Conservation (phyloP, 2,113 vertebrate genomes). For the Salvelinus alpinus region DNA sequence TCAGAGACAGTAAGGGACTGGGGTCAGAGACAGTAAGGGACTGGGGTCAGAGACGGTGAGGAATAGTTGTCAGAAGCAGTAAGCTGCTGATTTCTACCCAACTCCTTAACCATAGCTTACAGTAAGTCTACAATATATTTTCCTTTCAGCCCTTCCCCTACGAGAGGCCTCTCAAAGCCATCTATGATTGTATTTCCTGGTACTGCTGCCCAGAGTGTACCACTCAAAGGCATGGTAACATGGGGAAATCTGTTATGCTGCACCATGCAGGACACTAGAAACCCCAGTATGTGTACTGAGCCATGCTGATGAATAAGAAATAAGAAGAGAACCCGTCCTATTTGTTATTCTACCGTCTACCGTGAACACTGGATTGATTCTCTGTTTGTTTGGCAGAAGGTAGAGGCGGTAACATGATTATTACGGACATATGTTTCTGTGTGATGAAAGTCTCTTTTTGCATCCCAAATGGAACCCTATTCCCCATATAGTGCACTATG, state of each 20-base stretch:
- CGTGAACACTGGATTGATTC: slow-evolving; percentile 43
- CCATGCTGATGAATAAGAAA: slow-evolving; percentile 32
- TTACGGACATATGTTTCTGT: slow-evolving; percentile 47
- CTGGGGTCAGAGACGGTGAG: no score
- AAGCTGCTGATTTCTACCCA: no score
- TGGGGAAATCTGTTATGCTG: slow-evolving; percentile 11
- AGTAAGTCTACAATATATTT: no score
- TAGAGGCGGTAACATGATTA: slow-evolving; percentile 61
- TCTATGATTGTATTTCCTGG: background rate
- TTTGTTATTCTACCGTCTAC: slow-evolving; percentile 37
- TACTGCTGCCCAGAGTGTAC: slow-evolving; percentile 8
- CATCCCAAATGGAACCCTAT: no score
- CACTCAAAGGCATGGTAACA: slow-evolving; percentile 32
- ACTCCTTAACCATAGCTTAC: no score
- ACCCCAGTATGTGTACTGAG: slow-evolving; percentile 4
- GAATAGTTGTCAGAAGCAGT: no score
- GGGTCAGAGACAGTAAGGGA: no score
- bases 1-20: no score
- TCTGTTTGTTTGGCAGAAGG: slow-evolving; percentile 38
- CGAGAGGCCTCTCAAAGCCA: background rate
- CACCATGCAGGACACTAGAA: slow-evolving; percentile 25
- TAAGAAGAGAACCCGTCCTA: slow-evolving; percentile 25
- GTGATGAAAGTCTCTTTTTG: slow-evolving; percentile 58
- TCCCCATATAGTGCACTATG: no score
- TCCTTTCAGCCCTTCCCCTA: no score